Evolutionary conservation across 2,888 invertebrate species (phyloP).

Genomic region (Cosmia trapezina): DNA sequence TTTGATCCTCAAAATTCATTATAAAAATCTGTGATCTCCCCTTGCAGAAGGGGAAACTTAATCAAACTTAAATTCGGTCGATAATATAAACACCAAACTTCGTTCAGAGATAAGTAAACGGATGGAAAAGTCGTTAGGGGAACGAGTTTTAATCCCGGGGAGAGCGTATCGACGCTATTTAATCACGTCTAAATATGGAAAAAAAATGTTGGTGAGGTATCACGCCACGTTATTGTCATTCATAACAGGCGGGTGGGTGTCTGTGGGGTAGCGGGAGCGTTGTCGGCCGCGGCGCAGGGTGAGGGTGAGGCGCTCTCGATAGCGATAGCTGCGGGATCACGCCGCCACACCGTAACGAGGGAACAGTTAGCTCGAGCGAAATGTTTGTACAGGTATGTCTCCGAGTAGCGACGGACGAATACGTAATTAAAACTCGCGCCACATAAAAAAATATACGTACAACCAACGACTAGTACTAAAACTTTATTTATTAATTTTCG

Average conservation of each 20-base stretch:
- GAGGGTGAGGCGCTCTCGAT: slow-evolving; percentile 76
- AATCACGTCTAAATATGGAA: slow-evolving; percentile 88
- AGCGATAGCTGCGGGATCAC: slow-evolving; percentile 81
- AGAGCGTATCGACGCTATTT: slow-evolving; percentile 83
- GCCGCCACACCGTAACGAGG: slow-evolving; percentile 78
- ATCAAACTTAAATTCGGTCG: slow-evolving; percentile 87
- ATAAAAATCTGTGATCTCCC: slow-evolving; percentile 66
- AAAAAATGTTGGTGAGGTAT: slow-evolving; percentile 85
- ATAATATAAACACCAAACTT: slow-evolving; percentile 87
- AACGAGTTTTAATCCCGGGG: slow-evolving; percentile 83
- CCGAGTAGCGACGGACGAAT: slow-evolving; percentile 54
- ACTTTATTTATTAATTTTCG: slow-evolving; percentile 19
- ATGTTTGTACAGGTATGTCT: slow-evolving; percentile 70
- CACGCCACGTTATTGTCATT: slow-evolving; percentile 89
- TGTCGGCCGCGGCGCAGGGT: slow-evolving; percentile 51
- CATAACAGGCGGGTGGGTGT: slow-evolving; percentile 80
- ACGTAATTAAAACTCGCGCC: slow-evolving; percentile 59
- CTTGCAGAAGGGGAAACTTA: slow-evolving; percentile 79
- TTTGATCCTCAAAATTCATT: slow-evolving; percentile 51
- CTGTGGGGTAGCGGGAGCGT: slow-evolving; percentile 59
- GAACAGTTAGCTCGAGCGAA: slow-evolving; percentile 74
- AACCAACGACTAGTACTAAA: slow-evolving; percentile 15
- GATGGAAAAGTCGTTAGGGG: slow-evolving; percentile 83
- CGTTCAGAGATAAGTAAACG: slow-evolving; percentile 83
- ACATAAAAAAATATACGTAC: slow-evolving; percentile 28